These are phyloP conservation scores for Chrysochloris asiatica DNA, from an alignment of 2,113 vertebrate genomes.

Conservation along the genomic window DNA sequence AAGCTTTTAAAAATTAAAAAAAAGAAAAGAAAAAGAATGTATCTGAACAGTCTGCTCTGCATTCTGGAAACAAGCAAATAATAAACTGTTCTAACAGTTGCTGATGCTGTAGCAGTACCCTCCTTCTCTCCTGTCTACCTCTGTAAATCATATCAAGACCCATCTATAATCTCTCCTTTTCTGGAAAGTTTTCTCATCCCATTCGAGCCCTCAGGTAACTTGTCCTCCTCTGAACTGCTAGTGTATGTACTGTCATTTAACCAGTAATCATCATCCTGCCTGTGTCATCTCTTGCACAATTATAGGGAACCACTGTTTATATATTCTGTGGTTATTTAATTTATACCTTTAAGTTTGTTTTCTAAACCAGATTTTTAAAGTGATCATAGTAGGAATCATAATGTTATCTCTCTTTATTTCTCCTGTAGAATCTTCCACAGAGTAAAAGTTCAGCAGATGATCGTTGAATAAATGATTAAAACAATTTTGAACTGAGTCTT, in stretches of 20 bases:
- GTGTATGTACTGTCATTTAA: background rate
- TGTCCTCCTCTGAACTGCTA: conserved; percentile 23
- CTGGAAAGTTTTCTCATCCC: background rate
- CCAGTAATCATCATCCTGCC: conserved; percentile 11
- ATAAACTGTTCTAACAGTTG: background rate
- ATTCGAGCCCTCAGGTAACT: background rate
- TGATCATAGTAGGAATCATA: conserved; percentile 12
- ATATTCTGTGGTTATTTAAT: background rate
- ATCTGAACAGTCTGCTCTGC: background rate
- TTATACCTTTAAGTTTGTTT: conserved; percentile 31
- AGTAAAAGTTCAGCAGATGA: background rate
- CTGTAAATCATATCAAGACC: conserved; percentile 9
- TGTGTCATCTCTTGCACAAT: background rate
- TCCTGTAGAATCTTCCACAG: background rate
- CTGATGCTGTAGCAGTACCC: background rate
- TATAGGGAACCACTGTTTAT: conserved; percentile 11
- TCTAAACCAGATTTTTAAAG: conserved; percentile 19
- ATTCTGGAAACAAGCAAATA: conserved; percentile 5
- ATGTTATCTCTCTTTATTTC: conserved; percentile 37
- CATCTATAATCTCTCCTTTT: background rate
- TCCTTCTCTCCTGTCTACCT: background rate
- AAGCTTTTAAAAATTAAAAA: too few species aligned
- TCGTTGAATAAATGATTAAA: conserved; percentile 3
- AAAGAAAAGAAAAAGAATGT: too few species aligned
- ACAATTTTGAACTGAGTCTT: background rate